Conservation (phyloP, 2,113 vertebrate genomes). For the Natator depressus region DNA sequence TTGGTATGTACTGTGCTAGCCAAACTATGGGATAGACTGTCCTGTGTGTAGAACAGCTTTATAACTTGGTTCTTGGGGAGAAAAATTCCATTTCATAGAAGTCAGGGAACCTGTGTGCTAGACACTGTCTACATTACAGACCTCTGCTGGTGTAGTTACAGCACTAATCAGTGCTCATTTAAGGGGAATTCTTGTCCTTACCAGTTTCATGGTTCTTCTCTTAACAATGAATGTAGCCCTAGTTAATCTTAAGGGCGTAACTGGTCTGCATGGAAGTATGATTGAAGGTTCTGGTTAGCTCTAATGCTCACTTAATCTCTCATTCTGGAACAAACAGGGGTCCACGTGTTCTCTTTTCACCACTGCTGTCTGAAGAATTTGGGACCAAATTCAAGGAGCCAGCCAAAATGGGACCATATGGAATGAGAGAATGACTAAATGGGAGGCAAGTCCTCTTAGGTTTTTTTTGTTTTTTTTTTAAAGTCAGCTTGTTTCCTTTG, state of each 20-base stretch:
- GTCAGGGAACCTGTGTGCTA: background rate
- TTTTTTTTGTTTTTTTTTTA: background rate
- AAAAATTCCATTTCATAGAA: background rate
- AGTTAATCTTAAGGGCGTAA: background rate
- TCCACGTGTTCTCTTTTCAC: conserved; percentile 26
- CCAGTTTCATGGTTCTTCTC: background rate
- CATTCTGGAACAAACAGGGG: background rate
- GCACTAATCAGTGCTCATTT: background rate
- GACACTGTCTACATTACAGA: background rate
- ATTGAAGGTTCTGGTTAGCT: conserved; percentile 50
- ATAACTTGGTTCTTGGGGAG: background rate
- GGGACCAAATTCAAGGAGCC: background rate
- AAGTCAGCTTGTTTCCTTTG: background rate
- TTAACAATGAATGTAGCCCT: background rate
- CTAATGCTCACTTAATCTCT: conserved; percentile 33
- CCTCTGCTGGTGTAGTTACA: background rate
- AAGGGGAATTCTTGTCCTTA: accelerated
- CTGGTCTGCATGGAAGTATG: background rate
- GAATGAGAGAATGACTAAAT: background rate
- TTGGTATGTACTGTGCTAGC: background rate
- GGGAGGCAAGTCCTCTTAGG: background rate
- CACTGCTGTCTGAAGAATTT: background rate
- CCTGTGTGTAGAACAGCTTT: background rate
- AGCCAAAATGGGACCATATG: background rate
- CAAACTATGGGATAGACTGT: background rate